Conservation (phyloP, 2,113 vertebrate genomes). For the Hyperopisus bebe region DNA sequence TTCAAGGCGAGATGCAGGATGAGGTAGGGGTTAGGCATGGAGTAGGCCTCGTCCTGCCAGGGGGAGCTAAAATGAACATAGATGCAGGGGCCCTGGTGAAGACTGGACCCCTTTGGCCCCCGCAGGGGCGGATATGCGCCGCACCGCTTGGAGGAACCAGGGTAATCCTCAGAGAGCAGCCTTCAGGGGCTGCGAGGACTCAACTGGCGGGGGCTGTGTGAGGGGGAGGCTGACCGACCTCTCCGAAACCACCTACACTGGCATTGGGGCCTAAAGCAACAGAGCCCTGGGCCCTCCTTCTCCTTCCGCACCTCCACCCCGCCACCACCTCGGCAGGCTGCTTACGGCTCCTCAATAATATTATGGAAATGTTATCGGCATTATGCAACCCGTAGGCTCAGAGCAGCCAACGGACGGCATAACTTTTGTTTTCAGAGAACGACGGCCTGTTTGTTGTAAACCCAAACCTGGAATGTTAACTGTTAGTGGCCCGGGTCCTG, state of each 20-base stretch:
- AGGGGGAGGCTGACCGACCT: constrained; percentile 38
- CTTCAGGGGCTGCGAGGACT: constrained; percentile 21
- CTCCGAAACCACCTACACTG: constrained; percentile 27
- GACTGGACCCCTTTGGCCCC: not conserved
- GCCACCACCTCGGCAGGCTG: constrained; percentile 15
- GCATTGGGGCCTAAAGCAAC: constrained; percentile 29
- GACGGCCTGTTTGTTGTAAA: not conserved
- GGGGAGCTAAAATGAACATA: not conserved
- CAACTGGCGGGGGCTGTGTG: constrained; percentile 30
- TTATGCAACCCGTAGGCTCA: not conserved
- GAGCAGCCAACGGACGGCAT: not conserved
- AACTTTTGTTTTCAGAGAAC: not conserved
- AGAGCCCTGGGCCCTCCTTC: constrained; percentile 13
- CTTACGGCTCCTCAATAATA: constrained; percentile 19
- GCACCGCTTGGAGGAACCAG: constrained; percentile 13
- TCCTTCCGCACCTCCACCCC: constrained; percentile 32
- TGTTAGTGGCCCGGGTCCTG: constrained; percentile 13
- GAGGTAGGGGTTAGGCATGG: not conserved
- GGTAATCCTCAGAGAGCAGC: constrained; percentile 16
- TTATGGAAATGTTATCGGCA: constrained; percentile 22
- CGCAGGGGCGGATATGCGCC: constrained; percentile 14
- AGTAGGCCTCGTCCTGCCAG: not conserved
- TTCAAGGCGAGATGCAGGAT: not conserved
- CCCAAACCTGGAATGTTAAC: not conserved
- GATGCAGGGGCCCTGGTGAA: not conserved